Evolutionary conservation across 37 sponge, comb jelly and placozoan species (phyloP), one percentile per base, ranked within the genome.

Genomic region (Tethya wilhelma): DNA sequence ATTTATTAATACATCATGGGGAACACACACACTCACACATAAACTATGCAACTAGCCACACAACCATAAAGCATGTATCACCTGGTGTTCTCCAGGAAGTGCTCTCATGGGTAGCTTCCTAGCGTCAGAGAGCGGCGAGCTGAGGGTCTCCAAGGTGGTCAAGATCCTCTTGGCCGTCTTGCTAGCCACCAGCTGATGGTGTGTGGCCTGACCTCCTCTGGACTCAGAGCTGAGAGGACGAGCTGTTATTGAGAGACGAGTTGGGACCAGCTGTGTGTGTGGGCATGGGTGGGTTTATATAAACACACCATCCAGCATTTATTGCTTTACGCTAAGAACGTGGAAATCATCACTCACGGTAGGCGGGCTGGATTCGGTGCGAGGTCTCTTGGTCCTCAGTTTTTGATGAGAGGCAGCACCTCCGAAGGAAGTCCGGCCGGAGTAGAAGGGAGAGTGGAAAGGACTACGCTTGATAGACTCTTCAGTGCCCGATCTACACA

Each of bases 401-500:
- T 34, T 75, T 40, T 59, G 63, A 34, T 32, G 36, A 6, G 89
- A 70, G 9, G 89, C 71, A 17, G 79, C 79, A 1, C 89, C 89
- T 23, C 89, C 89, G 34, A 42, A 92, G 0, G 85, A 59, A 12
- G 93, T 87, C 69, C 85, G 58, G 0, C 93, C 93, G 44, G 89
- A 80, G 60, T 92, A 92, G 81, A 80, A 92, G 9, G 93, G 85
- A 64, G 93, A 92, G 11, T 70, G 79, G 45, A 92, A 87, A 19
- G 93, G 89, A 67, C 83, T 86, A n/a, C 81, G 86, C 39, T 57
- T 85, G 64, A 90, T 57, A 2, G 75, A 75, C 56, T 75, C 75
- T 31, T 38, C n/a, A 2, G 75, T 75, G 55, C 40, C 39, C 39
- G 25, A 38, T 8, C 75, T 75, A 28, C 29, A 49, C 34, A 53